Conservation (phyloP, 2,888 invertebrate species). For the Hofmannophila pseudospretella region DNA sequence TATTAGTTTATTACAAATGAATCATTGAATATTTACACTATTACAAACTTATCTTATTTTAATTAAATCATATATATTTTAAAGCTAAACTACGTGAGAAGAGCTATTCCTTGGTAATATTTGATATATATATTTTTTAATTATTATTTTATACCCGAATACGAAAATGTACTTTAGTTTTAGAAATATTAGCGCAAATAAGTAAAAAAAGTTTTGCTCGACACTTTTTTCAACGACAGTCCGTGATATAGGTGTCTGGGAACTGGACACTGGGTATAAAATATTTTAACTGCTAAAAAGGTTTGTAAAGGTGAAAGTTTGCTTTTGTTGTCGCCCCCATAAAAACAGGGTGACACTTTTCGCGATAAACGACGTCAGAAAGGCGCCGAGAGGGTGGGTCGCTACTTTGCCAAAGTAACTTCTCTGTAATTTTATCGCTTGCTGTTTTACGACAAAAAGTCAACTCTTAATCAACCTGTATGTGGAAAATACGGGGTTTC, state of each 20-base stretch:
- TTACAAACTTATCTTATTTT: too few species aligned
- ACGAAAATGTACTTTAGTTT: too few species aligned
- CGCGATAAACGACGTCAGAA: conserved; percentile 61
- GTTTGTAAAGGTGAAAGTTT: conserved; percentile 59
- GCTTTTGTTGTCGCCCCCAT: conserved; percentile 57
- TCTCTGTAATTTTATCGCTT: conserved; percentile 45
- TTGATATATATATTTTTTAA: too few species aligned
- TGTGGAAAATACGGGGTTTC: not conserved
- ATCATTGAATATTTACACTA: too few species aligned
- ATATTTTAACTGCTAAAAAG: conserved; percentile 56
- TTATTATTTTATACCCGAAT: too few species aligned
- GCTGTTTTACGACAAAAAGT: not conserved
- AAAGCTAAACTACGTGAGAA: too few species aligned
- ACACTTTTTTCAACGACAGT: conserved; percentile 8
- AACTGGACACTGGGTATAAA: conserved; percentile 31
- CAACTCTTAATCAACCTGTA: not conserved
- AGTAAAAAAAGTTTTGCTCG: too few species aligned
- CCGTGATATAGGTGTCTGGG: conserved; percentile 8
- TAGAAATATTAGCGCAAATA: too few species aligned
- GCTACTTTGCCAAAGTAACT: conserved; percentile 42
- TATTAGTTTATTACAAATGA: too few species aligned
- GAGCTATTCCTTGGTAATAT: too few species aligned
- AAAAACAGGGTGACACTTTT: conserved; percentile 65
- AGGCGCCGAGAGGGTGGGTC: conserved; percentile 29
- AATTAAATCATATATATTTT: too few species aligned